Conservation (phyloP, 2,888 invertebrate species). For the Vannuccia rotundouncinata region DNA sequence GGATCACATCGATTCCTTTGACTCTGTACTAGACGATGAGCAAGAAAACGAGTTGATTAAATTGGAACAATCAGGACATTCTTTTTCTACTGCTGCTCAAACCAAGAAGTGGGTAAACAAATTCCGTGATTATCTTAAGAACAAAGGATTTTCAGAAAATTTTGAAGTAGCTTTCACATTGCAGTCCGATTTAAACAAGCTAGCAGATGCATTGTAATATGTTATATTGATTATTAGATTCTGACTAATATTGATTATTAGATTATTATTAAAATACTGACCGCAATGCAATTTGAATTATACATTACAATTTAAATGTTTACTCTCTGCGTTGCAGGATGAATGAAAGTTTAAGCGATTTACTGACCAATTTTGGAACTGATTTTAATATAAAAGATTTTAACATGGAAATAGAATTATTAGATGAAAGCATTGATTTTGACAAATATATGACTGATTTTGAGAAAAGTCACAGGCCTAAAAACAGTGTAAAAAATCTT, state of each 20-base stretch:
- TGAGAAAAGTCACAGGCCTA: slow-evolving; percentile 17
- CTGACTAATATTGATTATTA: no score
- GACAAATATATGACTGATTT: slow-evolving; percentile 10
- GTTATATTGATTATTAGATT: no score
- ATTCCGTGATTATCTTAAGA: background rate
- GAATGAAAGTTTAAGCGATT: background rate
- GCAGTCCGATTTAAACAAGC: no score
- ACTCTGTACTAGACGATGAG: slow-evolving; percentile 3
- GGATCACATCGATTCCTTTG: background rate
- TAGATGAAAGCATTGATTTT: background rate
- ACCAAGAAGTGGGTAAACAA: slow-evolving; percentile 6
- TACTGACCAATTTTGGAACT: background rate
- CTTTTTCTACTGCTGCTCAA: background rate
- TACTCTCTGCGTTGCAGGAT: background rate
- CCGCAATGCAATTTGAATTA: background rate
- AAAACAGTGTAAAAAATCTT: slow-evolving; percentile 3
- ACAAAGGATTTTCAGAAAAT: background rate
- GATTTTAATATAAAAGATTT: background rate
- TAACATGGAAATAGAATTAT: background rate
- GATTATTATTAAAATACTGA: background rate
- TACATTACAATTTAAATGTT: background rate
- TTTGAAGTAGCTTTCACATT: no score
- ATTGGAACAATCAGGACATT: background rate
- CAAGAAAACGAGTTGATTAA: slow-evolving; percentile 10
- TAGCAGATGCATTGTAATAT: no score